Conservation (phyloP, 2,797 vertebrate species). For the Hafferia zeledoni region DNA sequence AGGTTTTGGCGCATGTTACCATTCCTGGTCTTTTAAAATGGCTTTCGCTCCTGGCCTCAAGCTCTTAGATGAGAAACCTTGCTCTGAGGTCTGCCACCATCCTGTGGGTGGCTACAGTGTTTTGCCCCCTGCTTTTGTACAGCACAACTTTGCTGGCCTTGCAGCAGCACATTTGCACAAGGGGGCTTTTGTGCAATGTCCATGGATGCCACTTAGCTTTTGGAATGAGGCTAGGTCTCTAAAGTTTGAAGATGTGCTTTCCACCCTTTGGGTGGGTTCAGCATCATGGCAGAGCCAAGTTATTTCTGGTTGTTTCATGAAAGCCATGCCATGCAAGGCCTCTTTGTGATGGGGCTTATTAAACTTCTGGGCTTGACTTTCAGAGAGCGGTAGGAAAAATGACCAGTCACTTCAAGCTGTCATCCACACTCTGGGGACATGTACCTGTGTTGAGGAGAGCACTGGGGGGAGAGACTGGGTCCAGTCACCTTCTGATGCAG, state of each 20-base stretch:
- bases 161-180: not conserved
- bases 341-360: rapidly evolving
- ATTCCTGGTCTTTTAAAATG: not conserved
- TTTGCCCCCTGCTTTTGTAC: not conserved
- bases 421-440: rapidly evolving
- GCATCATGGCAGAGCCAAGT: not conserved
- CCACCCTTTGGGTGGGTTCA: not conserved
- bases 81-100: not conserved
- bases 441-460: not conserved
- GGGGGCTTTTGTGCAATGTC: not conserved
- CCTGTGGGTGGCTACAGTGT: rapidly evolving
- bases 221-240: not conserved
- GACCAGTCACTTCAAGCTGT: not conserved
- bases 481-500: rapidly evolving
- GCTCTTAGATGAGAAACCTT: not conserved
- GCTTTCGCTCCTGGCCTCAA: not conserved
- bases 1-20: not conserved
- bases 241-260: not conserved
- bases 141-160: not conserved
- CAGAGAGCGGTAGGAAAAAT: not conserved
- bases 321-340: not conserved
- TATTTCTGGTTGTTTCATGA: not conserved
- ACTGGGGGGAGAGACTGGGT: not conserved
- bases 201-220: not conserved
- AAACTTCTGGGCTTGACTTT: not conserved